Base-by-base conservation (phyloP, 2,113 vertebrate species). In the Gobio gobio region DNA sequence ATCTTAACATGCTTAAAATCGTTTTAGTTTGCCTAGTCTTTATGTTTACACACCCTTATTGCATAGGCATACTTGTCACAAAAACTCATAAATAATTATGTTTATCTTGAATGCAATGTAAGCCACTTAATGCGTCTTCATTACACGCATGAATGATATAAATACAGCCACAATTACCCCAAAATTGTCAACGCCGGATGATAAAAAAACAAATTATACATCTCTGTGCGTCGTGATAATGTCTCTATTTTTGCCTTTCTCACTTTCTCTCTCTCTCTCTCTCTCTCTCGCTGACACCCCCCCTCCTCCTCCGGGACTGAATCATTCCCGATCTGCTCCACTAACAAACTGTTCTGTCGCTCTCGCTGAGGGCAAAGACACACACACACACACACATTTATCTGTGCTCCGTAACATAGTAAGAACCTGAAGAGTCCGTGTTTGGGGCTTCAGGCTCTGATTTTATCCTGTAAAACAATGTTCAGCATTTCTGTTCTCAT, bases 281-380 rank as follows among this genome's bases (percentile, higher is more conserved):
- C 49, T 54, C 51, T 18, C 18, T 56, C 51, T 49, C 51, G 1
- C 18, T 22, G 49, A 12, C 51, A 26, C 51, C 61, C 73, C 73
- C 49, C 20, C 45, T 14, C 51, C 78, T 45, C 14, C 59, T 16
- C 14, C 14, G 3, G 22, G 56, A 75, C 82, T 87, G 86, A 84
- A 84, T 84, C 82, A 87, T 83, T 72, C 63, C 86, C 85, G 76
- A 79, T 83, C 75, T 79, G 82, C 82, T 83, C 78, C 43, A 82
- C 59, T 76, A 51, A 77, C 83, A 88, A 89, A 90, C 85, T 58
- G 87, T 90, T 89, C 89, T 10, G 64, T 83, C 88, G 86, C 81
- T 61, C 78, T 78, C n/a, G 78, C 78, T 66, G 40, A 81, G 61
- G 78, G 78, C 78, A 76, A 73, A 74, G 51, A 47, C 83, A 56